These are phyloP conservation scores for Calliopsis andreniformis DNA, from an alignment of 1,140 invertebrate species.

Conservation along the genomic window DNA sequence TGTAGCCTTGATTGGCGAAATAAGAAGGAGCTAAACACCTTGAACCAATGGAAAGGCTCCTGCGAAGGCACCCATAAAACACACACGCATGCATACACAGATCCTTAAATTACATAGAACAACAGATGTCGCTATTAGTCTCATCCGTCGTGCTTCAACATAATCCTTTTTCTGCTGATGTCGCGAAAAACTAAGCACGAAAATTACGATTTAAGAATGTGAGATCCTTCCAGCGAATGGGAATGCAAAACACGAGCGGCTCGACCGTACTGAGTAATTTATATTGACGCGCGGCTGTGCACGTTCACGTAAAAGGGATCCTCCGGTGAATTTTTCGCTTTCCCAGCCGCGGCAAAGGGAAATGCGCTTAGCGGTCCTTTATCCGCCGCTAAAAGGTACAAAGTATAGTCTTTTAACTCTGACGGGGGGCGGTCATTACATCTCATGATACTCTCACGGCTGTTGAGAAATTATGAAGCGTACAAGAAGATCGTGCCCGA, in stretches of 20 bases:
- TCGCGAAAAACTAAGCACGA: background rate
- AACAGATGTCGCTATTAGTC: too few relatives aligned
- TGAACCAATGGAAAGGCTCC: too few relatives aligned
- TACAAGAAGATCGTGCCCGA: conserved; percentile 68
- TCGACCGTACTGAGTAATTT: conserved; percentile 18
- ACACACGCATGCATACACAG: too few relatives aligned
- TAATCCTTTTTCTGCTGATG: background rate
- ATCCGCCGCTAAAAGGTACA: conserved; percentile 51
- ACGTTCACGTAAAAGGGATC: background rate
- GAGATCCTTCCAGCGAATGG: background rate
- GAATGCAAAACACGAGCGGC: background rate
- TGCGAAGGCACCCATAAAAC: too few relatives aligned
- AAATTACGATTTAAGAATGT: conserved; percentile 3
- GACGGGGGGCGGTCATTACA: conserved; percentile 74
- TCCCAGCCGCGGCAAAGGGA: conserved; percentile 43
- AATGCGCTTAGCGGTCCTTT: conserved; percentile 72
- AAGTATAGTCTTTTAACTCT: conserved; percentile 68
- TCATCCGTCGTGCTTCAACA: too few relatives aligned
- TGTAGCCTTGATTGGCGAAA: too few relatives aligned
- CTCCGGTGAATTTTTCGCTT: conserved; percentile 40
- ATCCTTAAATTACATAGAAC: too few relatives aligned
- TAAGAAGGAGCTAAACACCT: too few relatives aligned
- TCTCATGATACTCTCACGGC: conserved; percentile 79
- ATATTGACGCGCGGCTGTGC: background rate
- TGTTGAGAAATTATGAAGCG: conserved; percentile 56